phyloP scores from a whole-genome alignment of 2,888 invertebrate genomes.

The Pyrrhosoma nymphula region DNA sequence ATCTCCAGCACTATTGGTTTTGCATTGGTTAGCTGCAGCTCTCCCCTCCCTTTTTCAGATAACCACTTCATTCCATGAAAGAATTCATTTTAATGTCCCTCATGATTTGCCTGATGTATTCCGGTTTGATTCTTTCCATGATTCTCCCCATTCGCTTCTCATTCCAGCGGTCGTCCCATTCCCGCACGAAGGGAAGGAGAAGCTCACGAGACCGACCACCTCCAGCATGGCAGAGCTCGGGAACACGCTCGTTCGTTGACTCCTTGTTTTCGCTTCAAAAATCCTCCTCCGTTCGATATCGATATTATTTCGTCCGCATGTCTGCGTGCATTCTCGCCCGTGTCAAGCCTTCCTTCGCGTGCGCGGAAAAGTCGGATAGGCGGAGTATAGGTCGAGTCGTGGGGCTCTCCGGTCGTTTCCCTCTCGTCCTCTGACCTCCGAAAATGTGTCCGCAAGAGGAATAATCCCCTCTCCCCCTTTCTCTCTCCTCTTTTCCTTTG shows the following conservation, averaged over 20 bases:
- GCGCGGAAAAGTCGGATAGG: not conserved
- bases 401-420: not conserved
- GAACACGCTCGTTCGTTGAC: not conserved
- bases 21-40: too few species aligned
- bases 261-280: not conserved
- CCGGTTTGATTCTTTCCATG: not conserved
- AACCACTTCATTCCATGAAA: too few species aligned
- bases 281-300: not conserved
- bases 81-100: too few species aligned
- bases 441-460: not conserved
- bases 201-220: not conserved
- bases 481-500: not conserved
- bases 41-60: too few species aligned
- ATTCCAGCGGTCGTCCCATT: too few species aligned
- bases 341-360: not conserved
- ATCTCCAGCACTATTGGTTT: too few species aligned
- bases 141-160: not conserved
- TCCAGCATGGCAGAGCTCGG: not conserved
- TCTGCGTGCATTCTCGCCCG: not conserved
- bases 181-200: too few species aligned
- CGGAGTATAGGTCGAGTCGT: not conserved
- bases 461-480: not conserved
- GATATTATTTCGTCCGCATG: constrained; percentile 17
- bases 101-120: not conserved
- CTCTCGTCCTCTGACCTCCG: constrained; percentile 8